Base-by-base conservation (phyloP, 2,113 vertebrate species). In the Chaetura pelagica region DNA sequence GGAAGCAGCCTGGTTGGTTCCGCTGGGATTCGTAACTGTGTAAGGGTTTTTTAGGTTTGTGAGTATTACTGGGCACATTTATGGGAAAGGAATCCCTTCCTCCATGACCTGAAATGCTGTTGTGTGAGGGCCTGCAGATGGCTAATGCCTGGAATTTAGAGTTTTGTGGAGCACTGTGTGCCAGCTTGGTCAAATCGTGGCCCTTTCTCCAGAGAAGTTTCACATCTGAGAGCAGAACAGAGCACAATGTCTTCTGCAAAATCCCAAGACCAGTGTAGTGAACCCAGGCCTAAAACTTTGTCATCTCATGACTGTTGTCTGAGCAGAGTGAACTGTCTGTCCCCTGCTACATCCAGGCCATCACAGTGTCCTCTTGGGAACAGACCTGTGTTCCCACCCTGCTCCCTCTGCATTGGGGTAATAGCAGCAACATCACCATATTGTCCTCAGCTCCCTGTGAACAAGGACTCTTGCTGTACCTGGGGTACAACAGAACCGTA, bases 331-430 rank as follows among this genome's bases (percentile, higher is more conserved):
- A 54, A 52, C 48, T 66, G 14, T 44, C 48, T 66, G 14, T 44
- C 35, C 24, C 30, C 64, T 92, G 52, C 59, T 68, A 34, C 61
- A 71, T 58, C n/a, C 81, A 81, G 38, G 24, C 24, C 46, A 16
- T 42, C 0, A 1, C 12, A 6, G 16, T 57, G 6, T 58, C 32
- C 44, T 55, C 24, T 55, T 3, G 2, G 46, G 30, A 71, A 19
- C 3, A 4, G 29, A 55, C 5, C 29, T 23, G 24, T 59, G 38
- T 38, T 10, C 38, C 38, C 38, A 38, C 38, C 38, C 38, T 72
- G 67, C 58, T 88, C 57, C 46, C 23, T 54, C 7, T 51, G 38
- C 27, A 5, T 3, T 51, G 49, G 67, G 22, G 13, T 68, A 32
- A 38, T 1, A 29, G n/a, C 86, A 84, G 63, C 64, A 62, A 10